Base-by-base conservation (phyloP, 2,888 invertebrate genomes). In the Oasisia sp. region DNA sequence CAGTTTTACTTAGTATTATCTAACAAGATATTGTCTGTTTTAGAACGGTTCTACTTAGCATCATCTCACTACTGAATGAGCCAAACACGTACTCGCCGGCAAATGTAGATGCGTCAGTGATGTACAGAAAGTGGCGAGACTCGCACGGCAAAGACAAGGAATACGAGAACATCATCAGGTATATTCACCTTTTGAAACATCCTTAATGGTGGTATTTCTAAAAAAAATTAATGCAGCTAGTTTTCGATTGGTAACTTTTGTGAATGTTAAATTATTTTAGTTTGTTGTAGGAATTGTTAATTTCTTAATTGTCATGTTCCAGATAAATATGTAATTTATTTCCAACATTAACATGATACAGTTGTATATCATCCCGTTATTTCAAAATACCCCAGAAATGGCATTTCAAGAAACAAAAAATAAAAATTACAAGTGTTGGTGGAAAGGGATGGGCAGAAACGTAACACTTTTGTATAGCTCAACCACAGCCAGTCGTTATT, bases 71-170 rank as follows among this genome's bases (percentile, higher is more conserved):
- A 94, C 97, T 99, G 95, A 99, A 99, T 97, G 99, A 99, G 97
- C 99, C 99, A 94, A 99, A 99, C 97, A 99, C 99, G 94, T 99
- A 98, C 97, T 99, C 99, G 95, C 99, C 99, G 91, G 99, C 99
- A 94, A 99, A 99, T 96, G 99, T 99, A 45, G 99, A 99, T 97
- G 99, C 99, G 90, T 99, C 99, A 92, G 99, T 99, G 93, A 99
- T 99, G 99, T 99, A 91, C 92, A 91, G 94, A 38, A 98, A 99
- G 96, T 99, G 99, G 99, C 98, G 98, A 95, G 99, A 99, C 95
- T 99, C 99, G 95, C 98, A 99, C 97, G 99, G 99, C 94, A 98
- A 96, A 97, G 99, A 99, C 97, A 99, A 99, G 97, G 99, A 99
- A 97, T 99, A 99, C 97, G 99, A 99, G 97, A 99, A 99, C 97